Percentiles rank a stretch among this genome's conserved stretches.
phyloP scores from a whole-genome alignment of 2,113 vertebrate species.

The Panthera tigris region DNA sequence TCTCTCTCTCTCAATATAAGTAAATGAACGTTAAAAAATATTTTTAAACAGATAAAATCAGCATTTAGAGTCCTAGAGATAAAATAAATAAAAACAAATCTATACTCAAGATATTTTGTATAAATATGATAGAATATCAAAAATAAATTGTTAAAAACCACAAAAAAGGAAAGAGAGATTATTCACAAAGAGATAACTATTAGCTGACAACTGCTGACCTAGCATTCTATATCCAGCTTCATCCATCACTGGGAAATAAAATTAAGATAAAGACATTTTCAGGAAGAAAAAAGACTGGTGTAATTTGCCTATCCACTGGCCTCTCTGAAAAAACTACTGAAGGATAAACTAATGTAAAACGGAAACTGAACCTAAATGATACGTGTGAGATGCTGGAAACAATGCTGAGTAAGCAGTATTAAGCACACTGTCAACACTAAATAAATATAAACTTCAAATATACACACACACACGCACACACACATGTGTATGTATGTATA shows the following conservation, averaged over 20 bases:
- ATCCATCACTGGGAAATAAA: background rate
- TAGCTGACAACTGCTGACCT: background rate
- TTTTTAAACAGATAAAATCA: background rate
- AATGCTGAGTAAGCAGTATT: background rate
- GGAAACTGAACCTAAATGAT: background rate
- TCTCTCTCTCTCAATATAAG: no score
- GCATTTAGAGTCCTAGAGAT: background rate
- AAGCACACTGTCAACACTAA: background rate
- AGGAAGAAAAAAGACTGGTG: background rate
- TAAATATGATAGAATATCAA: background rate
- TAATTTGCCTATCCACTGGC: background rate
- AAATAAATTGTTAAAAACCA: background rate
- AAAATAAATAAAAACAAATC: background rate
- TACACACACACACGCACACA: no score
- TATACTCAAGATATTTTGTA: background rate
- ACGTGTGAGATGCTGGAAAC: background rate
- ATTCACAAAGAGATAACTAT: background rate
- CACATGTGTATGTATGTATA: background rate
- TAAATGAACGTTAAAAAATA: no score
- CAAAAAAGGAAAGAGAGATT: background rate
- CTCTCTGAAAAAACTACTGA: background rate
- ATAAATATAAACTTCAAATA: background rate
- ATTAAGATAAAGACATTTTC: background rate
- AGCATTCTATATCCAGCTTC: background rate
- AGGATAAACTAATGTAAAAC: background rate